Conservation (phyloP, 2,113 vertebrate species). For the Atherinomorus stipes region DNA sequence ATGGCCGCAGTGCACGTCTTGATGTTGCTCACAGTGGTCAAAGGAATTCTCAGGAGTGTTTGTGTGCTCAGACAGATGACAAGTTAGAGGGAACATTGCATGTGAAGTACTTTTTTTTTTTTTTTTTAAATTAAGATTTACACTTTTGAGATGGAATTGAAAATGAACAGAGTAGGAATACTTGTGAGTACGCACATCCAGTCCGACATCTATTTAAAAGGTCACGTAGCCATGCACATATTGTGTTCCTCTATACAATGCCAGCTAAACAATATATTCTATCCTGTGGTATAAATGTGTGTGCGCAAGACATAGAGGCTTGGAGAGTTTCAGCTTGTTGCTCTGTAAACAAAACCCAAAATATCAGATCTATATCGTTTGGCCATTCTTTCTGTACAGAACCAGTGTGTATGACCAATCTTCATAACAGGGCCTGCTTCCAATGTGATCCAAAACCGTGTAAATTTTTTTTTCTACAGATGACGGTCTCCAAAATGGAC, state of each 20-base stretch:
- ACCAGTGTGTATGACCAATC: not conserved
- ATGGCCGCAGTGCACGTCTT: too few species aligned
- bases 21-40: too few species aligned
- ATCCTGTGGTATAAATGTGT: not conserved
- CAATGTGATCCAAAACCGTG: conserved; percentile 5
- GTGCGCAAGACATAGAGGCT: not conserved
- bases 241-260: conserved; percentile 1
- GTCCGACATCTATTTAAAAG: conserved; percentile 15
- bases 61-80: too few species aligned
- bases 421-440: not conserved
- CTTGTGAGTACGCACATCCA: conserved; percentile 16
- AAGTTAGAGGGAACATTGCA: too few species aligned
- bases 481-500: conserved; percentile 83
- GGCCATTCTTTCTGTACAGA: conserved; percentile 1
- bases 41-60: too few species aligned
- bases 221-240: not conserved
- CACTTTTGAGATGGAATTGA: conserved; percentile 4
- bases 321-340: not conserved
- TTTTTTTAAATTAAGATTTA: conserved; percentile 23
- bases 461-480: conserved; percentile 66
- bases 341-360: conserved; percentile 1
- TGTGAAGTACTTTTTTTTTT: not conserved
- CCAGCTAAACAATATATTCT: conserved; percentile 17
- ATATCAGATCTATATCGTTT: conserved; percentile 17
- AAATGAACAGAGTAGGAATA: not conserved